A percentile compares a stretch with the other conserved stretches of the same genome.
phyloP scores from a whole-genome alignment of 2,113 vertebrate species.

The Potamarius usumacintae region DNA sequence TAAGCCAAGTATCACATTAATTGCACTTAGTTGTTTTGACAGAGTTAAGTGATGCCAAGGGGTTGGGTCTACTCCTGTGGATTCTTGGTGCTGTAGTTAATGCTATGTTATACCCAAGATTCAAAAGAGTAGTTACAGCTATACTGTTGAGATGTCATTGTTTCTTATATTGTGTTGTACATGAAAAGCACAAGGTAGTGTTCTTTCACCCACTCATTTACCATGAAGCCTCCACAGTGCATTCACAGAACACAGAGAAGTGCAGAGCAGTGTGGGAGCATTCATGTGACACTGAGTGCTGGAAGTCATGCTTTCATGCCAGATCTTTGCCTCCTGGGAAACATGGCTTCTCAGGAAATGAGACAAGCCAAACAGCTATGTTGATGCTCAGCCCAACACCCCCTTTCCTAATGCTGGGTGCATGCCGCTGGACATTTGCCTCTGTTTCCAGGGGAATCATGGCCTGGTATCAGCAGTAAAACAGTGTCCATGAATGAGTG shows the following conservation, averaged over 20 bases:
- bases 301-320: constrained; percentile 43
- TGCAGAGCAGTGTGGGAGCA: constrained; percentile 19
- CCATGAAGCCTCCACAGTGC: constrained; percentile 27
- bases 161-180: constrained; percentile 4
- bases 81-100: not conserved
- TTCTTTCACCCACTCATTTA: constrained; percentile 40
- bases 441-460: constrained; percentile 22
- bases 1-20: constrained; percentile 21
- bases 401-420: not conserved
- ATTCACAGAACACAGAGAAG: constrained; percentile 30
- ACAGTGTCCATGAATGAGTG: not conserved
- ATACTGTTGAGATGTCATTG: not conserved
- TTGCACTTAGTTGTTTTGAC: constrained; percentile 18
- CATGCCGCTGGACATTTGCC: constrained; percentile 10
- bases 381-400: constrained; percentile 5
- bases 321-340: constrained; percentile 27
- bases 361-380: constrained; percentile 36
- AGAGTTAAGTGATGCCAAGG: constrained; percentile 4
- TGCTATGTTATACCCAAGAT: not conserved
- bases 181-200: constrained; percentile 35
- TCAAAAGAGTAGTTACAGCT: constrained; percentile 2
- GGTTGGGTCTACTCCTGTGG: not conserved
- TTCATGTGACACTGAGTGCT: constrained; percentile 39
- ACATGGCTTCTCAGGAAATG: constrained; percentile 32
- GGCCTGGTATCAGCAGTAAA: not conserved